Base-by-base conservation (phyloP, 2,797 vertebrate species). In the Vespertilio murinus region DNA sequence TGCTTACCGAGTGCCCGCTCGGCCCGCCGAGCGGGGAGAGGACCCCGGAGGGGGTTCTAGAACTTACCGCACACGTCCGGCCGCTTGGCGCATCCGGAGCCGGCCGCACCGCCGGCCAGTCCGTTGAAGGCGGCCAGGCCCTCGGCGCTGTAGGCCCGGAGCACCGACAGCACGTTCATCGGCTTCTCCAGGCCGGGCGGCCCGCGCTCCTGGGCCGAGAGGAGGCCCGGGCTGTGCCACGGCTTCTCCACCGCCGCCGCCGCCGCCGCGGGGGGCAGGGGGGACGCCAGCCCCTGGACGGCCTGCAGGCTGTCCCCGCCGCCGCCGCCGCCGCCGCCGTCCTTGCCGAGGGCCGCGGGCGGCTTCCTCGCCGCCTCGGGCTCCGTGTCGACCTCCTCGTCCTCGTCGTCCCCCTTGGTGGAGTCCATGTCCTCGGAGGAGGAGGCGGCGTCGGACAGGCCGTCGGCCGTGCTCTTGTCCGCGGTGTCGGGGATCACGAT, bases 61-160 rank as follows among this genome's bases (percentile, higher is more conserved):
- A 98, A 99, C 99, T 99, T 98, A 99, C 99, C 99, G 98, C 99
- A 98, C 98, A 99, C 98, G 97, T 99, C 99, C 97, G 98, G 98
- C 99, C 99, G 99, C 99, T 99, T 99, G 98, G 99, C 98, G 98
- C 98, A 99, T 98, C 99, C 98, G 93, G 98, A 98, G 93, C 97
- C 98, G 95, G 98, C 98, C 98, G 98, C 98, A 98, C 98, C 98
- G 95, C 98, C 98, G 93, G 99, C 98, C 97, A 99, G 98, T 98
- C 99, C 97, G 49, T 99, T 99, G 98, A 99, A 99, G 96, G 99
- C 98, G 71, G 99, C 99, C 93, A 99, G 98, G 98, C 98, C 99
- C 97, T 99, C 99, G 47, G 99, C 98, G 98, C 99, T 99, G 98
- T 99, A 99, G 98, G 99, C 99, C 98, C 99, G 98, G 96, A 99